phyloP scores from a whole-genome alignment of 1,140 invertebrate genomes.

The Sipha flava region DNA sequence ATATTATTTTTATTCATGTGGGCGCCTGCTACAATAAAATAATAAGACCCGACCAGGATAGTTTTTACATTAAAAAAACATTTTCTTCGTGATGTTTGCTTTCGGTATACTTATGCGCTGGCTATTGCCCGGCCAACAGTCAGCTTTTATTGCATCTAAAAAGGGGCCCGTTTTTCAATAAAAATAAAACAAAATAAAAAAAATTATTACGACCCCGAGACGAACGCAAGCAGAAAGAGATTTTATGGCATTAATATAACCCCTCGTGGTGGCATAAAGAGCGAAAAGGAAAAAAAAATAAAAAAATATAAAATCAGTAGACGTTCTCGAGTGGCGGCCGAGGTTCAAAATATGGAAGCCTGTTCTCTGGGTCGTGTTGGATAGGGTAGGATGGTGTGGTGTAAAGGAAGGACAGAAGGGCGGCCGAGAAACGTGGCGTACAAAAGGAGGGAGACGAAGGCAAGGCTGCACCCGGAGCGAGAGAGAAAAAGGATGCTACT shows the following conservation, averaged over 20 bases:
- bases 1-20: background rate
- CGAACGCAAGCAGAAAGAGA: background rate
- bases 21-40: background rate
- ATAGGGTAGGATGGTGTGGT: no score
- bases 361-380: no score
- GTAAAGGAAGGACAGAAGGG: background rate
- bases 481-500: background rate
- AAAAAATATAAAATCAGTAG: background rate
- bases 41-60: background rate
- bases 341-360: constrained; percentile 5
- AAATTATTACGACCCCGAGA: background rate
- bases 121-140: background rate
- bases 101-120: background rate
- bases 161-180: background rate
- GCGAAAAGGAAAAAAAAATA: background rate
- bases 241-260: constrained; percentile 18
- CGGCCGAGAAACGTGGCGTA: background rate
- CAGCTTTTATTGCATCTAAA: background rate
- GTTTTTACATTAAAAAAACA: constrained; percentile 21
- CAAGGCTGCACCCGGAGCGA: background rate
- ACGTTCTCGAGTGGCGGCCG: constrained; percentile 12
- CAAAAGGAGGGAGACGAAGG: background rate
- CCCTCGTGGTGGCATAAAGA: background rate
- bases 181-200: background rate
- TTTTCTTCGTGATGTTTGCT: constrained; percentile 11